Evolutionary conservation across 2,797 vertebrate genomes (phyloP).

Genomic region (Onychomys arenicola): DNA sequence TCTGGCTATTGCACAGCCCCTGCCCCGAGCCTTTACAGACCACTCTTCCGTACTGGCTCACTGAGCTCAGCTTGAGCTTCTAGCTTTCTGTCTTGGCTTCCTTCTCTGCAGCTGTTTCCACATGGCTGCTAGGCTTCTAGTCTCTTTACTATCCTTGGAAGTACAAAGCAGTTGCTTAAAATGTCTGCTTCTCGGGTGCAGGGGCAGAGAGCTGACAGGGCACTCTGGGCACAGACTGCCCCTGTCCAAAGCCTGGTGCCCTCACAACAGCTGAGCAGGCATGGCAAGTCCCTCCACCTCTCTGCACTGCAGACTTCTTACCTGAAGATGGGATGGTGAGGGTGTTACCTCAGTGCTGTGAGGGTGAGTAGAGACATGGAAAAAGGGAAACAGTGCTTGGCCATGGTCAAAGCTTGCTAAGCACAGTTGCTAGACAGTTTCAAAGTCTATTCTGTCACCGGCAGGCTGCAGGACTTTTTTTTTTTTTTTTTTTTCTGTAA

Average conservation of each 20-base stretch:
- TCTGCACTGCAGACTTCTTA: background rate
- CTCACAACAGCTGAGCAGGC: background rate
- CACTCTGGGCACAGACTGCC: background rate
- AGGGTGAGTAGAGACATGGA: background rate
- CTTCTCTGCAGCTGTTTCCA: background rate
- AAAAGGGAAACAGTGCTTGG: background rate
- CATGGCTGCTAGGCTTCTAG: background rate
- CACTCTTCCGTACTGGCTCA: background rate
- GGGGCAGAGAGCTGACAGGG: background rate
- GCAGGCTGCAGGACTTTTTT: background rate
- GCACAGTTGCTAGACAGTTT: background rate
- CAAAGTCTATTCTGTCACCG: background rate
- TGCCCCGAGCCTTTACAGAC: background rate
- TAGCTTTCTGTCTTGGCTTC: constrained; percentile 1
- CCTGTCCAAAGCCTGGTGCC: background rate
- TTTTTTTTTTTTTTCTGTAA: background rate
- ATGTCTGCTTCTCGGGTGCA: background rate
- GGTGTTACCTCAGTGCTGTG: background rate
- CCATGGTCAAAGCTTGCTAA: background rate
- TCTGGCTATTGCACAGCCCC: background rate
- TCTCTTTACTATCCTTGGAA: constrained; percentile 20
- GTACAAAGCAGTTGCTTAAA: background rate
- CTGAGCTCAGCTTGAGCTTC: background rate
- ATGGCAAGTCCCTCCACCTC: background rate
- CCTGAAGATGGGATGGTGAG: background rate